Conservation (phyloP, 1,140 invertebrate species). For the Drosophila nasuta region DNA sequence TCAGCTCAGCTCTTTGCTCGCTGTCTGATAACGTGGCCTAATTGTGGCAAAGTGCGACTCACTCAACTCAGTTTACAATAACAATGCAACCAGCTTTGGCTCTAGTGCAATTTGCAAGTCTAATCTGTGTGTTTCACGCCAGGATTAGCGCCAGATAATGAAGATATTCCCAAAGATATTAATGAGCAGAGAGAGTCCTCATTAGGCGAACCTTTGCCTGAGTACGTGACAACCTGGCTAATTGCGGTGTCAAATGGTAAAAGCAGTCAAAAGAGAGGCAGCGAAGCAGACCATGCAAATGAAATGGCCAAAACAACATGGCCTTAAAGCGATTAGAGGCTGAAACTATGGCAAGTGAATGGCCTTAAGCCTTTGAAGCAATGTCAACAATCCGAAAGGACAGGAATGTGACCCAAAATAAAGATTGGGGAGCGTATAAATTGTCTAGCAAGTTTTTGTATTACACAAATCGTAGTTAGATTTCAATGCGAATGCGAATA, state of each 20-base stretch:
- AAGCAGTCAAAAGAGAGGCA: background rate
- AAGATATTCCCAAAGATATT: constrained; percentile 39
- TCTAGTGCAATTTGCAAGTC: constrained; percentile 4
- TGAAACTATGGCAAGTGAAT: background rate
- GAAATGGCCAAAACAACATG: constrained; percentile 28
- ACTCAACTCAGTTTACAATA: background rate
- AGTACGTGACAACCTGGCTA: constrained; percentile 40
- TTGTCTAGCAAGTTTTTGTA: background rate
- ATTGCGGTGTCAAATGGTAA: constrained; percentile 22
- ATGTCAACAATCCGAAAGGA: constrained; percentile 20
- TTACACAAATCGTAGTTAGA: constrained; percentile 3
- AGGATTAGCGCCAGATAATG: constrained; percentile 3
- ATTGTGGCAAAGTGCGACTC: constrained; percentile 14
- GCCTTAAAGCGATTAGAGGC: constrained; percentile 29
- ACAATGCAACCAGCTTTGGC: background rate
- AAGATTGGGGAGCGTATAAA: background rate
- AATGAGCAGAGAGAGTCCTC: constrained; percentile 22
- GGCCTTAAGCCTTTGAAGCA: constrained; percentile 15
- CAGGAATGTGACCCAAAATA: background rate
- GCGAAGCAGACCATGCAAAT: constrained; percentile 35
- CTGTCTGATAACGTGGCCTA: constrained; percentile 13
- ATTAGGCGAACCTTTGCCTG: background rate
- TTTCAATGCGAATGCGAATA: background rate
- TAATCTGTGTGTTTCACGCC: background rate
- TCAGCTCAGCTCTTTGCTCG: background rate